phyloP scores from a whole-genome alignment of 2,888 invertebrate genomes.

The Campoplex capitator region DNA sequence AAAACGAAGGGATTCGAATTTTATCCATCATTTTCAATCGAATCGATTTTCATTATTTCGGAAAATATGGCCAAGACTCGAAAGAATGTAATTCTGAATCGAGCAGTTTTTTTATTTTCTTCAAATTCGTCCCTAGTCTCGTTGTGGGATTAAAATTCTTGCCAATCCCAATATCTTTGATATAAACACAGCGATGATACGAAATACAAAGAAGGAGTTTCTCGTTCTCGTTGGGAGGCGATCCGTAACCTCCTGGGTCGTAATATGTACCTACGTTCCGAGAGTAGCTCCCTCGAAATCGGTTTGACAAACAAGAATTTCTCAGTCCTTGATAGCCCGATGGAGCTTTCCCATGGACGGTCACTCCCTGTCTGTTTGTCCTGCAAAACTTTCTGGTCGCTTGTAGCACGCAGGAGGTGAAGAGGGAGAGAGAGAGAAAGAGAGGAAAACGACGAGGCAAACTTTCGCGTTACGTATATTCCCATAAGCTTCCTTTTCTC shows the following conservation, averaged over 20 bases:
- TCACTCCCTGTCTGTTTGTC: conserved; percentile 58
- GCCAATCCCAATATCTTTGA: neutral
- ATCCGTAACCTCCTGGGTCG: conserved; percentile 23
- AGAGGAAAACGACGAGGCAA: conserved; percentile 19
- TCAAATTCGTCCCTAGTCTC: neutral
- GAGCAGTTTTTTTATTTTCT: no score
- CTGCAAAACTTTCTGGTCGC: conserved; percentile 56
- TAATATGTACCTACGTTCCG: conserved; percentile 54
- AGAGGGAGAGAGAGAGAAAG: neutral
- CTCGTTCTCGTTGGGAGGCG: conserved; percentile 7
- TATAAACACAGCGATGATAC: conserved; percentile 13
- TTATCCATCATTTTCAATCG: no score
- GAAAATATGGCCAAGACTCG: no score
- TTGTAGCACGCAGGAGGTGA: neutral
- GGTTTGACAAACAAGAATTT: conserved; percentile 68
- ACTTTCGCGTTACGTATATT: conserved; percentile 21
- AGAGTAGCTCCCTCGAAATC: conserved; percentile 57
- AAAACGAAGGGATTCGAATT: neutral
- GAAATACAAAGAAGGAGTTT: conserved; percentile 42
- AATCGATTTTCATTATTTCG: no score
- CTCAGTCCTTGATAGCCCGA: conserved; percentile 53
- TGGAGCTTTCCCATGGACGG: conserved; percentile 28
- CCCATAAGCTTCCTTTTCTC: conserved; percentile 4
- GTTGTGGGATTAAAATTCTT: neutral
- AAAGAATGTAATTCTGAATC: no score